A percentile compares a stretch with the other conserved stretches of the same genome.
These are phyloP conservation scores for Patella pellucida DNA, from an alignment of 2,888 invertebrate genomes.

Conservation along the genomic window DNA sequence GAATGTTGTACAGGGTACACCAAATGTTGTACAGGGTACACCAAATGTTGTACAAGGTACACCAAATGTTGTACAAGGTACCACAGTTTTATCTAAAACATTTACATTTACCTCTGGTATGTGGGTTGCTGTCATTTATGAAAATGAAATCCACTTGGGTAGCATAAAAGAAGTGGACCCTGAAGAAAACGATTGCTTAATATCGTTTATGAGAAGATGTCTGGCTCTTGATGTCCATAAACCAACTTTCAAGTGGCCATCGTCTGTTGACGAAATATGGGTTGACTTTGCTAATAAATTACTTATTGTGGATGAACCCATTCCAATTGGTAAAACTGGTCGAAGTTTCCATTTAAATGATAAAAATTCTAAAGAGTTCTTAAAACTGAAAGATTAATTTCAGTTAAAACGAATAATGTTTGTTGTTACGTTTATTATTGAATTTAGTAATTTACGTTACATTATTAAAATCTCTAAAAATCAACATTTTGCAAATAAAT, in stretches of 20 bases:
- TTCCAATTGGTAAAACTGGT: conserved; percentile 10
- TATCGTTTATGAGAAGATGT: not conserved
- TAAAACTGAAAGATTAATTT: no score
- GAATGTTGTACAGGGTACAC: not conserved
- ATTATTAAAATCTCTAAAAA: no score
- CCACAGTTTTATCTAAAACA: no score
- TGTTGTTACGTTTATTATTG: no score
- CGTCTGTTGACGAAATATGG: not conserved
- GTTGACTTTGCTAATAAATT: not conserved
- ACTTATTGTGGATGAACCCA: not conserved
- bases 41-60: no score
- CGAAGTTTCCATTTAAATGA: not conserved
- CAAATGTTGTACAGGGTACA: not conserved
- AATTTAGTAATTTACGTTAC: no score
- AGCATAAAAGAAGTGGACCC: not conserved
- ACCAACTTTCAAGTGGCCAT: conserved; percentile 13
- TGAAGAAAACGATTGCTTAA: conserved; percentile 4
- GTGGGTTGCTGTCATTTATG: not conserved
- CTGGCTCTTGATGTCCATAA: not conserved
- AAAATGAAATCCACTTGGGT: conserved; percentile 1
- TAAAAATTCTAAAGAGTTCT: not conserved
- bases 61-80: no score
- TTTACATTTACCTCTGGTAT: no score
- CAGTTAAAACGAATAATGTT: no score
- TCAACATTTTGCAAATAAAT: no score